A percentile compares a stretch with the other conserved stretches of the same genome.
phyloP scores from a whole-genome alignment of 2,113 vertebrate species.

The Gadus macrocephalus region DNA sequence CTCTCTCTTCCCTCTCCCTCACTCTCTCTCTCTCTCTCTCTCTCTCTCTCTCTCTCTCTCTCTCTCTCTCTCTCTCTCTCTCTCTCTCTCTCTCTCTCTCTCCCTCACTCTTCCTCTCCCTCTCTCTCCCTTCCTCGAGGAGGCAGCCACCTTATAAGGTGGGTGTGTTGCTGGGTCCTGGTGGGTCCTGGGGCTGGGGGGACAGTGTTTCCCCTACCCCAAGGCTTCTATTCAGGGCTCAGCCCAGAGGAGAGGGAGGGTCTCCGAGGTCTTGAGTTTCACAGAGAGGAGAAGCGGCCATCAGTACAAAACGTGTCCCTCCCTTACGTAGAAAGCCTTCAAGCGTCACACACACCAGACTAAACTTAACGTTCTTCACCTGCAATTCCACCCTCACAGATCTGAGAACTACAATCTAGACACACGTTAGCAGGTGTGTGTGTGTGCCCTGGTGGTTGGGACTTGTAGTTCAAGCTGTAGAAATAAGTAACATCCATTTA shows the following conservation, averaged over 20 bases:
- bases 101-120: not conserved
- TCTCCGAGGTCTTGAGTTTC: not conserved
- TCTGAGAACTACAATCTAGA: too few species aligned
- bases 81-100: not conserved
- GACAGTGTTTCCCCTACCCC: conserved; percentile 14
- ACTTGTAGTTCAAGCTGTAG: too few species aligned
- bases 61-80: not conserved
- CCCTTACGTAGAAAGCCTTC: not conserved
- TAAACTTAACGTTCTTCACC: not conserved
- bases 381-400: too few species aligned
- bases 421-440: not conserved
- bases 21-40: not conserved
- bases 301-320: too few species aligned
- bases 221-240: conserved; percentile 63
- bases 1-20: not conserved
- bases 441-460: not conserved
- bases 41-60: not conserved
- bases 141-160: conserved; percentile 63
- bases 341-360: not conserved
- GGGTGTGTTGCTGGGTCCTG: conserved; percentile 27
- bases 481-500: too few species aligned
- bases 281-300: not conserved
- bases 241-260: conserved; percentile 5
- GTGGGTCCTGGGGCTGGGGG: not conserved
- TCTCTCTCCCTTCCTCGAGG: conserved; percentile 40